Evolutionary conservation across 2,888 invertebrate species (phyloP).

Genomic region (Volucella bombylans): DNA sequence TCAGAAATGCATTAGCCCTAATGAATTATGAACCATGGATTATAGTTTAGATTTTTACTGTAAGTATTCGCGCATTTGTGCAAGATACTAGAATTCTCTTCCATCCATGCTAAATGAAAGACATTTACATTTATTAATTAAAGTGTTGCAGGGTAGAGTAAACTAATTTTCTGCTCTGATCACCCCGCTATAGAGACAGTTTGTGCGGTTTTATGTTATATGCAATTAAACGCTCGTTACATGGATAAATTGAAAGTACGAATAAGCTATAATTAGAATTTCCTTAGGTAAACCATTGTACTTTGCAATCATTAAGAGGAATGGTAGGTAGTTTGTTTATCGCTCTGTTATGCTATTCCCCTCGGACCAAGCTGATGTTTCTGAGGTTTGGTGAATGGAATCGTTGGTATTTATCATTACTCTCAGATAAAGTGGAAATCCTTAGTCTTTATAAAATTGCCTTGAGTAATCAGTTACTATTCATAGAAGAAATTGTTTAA

Average conservation of each 20-base stretch:
- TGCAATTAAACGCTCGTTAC: conserved; percentile 14
- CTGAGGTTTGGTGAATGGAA: too few relatives aligned
- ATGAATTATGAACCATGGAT: conserved; percentile 53
- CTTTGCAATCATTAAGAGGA: too few relatives aligned
- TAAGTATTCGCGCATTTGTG: conserved; percentile 23
- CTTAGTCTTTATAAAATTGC: too few relatives aligned
- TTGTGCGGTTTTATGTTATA: neutral
- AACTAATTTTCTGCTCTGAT: conserved; percentile 17
- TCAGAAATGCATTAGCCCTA: conserved; percentile 62
- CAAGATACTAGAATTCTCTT: neutral
- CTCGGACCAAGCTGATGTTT: too few relatives aligned
- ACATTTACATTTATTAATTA: conserved; percentile 51
- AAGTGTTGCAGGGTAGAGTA: conserved; percentile 28
- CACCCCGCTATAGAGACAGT: neutral
- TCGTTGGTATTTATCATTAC: too few relatives aligned
- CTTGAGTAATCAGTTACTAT: too few relatives aligned
- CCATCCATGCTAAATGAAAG: conserved; percentile 20
- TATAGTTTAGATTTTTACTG: conserved; percentile 44
- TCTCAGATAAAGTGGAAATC: too few relatives aligned
- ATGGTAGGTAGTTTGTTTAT: too few relatives aligned
- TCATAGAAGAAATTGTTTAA: too few relatives aligned
- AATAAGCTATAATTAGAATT: neutral
- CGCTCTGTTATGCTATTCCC: too few relatives aligned
- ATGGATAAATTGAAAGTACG: neutral
- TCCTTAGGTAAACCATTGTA: too few relatives aligned